Evolutionary conservation across 2,797 vertebrate species (phyloP).

Genomic region (Hybognathus amarus): DNA sequence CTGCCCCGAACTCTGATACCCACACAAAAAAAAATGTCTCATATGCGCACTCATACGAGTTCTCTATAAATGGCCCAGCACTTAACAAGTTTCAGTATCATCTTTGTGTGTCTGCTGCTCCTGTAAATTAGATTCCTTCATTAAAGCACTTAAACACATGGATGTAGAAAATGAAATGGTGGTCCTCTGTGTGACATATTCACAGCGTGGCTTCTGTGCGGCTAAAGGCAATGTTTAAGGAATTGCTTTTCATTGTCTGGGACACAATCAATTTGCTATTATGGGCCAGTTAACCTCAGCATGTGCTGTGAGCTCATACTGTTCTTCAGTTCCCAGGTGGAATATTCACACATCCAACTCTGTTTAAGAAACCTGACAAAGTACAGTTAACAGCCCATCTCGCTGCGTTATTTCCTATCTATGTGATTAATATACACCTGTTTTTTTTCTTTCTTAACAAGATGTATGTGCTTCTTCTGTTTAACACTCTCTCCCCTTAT

Average conservation of each 20-base stretch:
- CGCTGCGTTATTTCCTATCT: slow-evolving; percentile 4
- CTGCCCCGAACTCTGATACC: slow-evolving; percentile 30
- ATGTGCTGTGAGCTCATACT: slow-evolving; percentile 41
- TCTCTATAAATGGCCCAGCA: slow-evolving; percentile 31
- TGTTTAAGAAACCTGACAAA: slow-evolving; percentile 41
- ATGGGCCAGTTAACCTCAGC: slow-evolving; percentile 60
- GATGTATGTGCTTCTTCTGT: slow-evolving; percentile 69
- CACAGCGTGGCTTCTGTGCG: slow-evolving; percentile 47
- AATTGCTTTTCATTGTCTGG: slow-evolving; percentile 58
- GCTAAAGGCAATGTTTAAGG: slow-evolving; percentile 42
- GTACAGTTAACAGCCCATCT: slow-evolving; percentile 22
- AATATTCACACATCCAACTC: slow-evolving; percentile 38
- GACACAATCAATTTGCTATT: slow-evolving; percentile 64
- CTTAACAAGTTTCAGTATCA: slow-evolving; percentile 39
- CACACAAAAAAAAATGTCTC: slow-evolving; percentile 29
- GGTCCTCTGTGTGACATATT: slow-evolving; percentile 58
- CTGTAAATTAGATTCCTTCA: slow-evolving; percentile 52
- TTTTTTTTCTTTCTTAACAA: slow-evolving; percentile 36
- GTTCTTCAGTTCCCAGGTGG: slow-evolving; percentile 45
- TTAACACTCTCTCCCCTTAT: slow-evolving; percentile 62
- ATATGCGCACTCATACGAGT: slow-evolving; percentile 17
- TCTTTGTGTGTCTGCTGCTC: slow-evolving; percentile 29
- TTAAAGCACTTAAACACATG: slow-evolving; percentile 43
- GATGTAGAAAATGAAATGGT: slow-evolving; percentile 52
- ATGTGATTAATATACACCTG: slow-evolving; percentile 42